These are phyloP conservation scores for Graptemys geographica DNA, from an alignment of 2,797 vertebrate genomes.

Conservation along the genomic window DNA sequence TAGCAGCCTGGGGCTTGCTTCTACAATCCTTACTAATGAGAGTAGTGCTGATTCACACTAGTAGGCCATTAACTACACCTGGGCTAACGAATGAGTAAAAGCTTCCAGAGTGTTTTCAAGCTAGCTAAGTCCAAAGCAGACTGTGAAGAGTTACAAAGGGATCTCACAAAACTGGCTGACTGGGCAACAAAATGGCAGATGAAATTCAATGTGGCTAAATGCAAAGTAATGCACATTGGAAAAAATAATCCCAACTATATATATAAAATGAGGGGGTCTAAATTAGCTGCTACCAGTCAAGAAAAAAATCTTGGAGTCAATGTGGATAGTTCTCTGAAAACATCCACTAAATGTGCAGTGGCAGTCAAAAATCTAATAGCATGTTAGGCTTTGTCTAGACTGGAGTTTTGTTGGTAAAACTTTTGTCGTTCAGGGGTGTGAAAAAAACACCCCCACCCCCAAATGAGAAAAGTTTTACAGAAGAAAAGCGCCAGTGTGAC, in stretches of 20 bases:
- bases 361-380: background rate
- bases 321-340: background rate
- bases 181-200: background rate
- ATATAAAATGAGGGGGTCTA: background rate
- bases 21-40: background rate
- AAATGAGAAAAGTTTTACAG: no score
- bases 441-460: no score
- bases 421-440: no score
- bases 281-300: background rate
- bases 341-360: background rate
- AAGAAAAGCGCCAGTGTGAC: no score
- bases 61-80: rapidly evolving
- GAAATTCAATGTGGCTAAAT: background rate
- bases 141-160: background rate
- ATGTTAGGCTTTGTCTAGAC: background rate
- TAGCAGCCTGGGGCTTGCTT: background rate
- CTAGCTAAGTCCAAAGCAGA: background rate
- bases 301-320: background rate
- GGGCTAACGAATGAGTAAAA: background rate
- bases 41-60: background rate
- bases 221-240: background rate
- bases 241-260: background rate
- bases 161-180: background rate
- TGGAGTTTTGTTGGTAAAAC: no score
- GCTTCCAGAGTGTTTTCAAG: background rate